Evolutionary conservation across 1,140 invertebrate species (phyloP).

Genomic region (Polypedilum pembai): DNA sequence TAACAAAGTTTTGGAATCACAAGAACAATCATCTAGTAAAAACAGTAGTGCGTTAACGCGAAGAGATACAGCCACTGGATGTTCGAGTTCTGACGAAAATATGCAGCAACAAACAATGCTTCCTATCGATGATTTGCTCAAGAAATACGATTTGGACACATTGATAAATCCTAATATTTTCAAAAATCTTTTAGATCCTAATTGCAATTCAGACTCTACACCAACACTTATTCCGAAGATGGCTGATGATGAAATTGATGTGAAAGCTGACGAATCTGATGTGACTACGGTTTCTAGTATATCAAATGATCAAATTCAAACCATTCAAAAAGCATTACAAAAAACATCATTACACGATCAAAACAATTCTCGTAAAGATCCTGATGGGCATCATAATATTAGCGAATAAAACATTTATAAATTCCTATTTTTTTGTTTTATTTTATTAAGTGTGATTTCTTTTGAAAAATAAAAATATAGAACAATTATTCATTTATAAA

Average conservation of each 20-base stretch:
- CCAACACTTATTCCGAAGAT: background rate
- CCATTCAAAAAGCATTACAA: background rate
- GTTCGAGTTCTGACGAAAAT: background rate
- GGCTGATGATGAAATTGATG: background rate
- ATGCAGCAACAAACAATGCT: background rate
- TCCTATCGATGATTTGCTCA: background rate
- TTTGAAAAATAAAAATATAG: background rate
- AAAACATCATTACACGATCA: background rate
- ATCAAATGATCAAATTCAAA: background rate
- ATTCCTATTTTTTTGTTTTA: background rate
- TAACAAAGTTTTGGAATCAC: background rate
- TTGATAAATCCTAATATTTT: conserved; percentile 16
- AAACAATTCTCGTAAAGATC: background rate
- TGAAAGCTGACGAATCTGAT: background rate
- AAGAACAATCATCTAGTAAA: background rate
- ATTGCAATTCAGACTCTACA: background rate
- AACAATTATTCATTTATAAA: background rate
- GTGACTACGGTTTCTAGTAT: background rate
- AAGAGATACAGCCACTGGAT: background rate
- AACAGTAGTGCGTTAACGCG: background rate
- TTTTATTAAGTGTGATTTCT: background rate
- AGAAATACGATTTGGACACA: background rate
- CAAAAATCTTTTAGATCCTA: background rate
- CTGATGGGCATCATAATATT: background rate
- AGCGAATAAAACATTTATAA: background rate